phyloP scores from a whole-genome alignment of 2,113 vertebrate species.

The Cettia cetti region DNA sequence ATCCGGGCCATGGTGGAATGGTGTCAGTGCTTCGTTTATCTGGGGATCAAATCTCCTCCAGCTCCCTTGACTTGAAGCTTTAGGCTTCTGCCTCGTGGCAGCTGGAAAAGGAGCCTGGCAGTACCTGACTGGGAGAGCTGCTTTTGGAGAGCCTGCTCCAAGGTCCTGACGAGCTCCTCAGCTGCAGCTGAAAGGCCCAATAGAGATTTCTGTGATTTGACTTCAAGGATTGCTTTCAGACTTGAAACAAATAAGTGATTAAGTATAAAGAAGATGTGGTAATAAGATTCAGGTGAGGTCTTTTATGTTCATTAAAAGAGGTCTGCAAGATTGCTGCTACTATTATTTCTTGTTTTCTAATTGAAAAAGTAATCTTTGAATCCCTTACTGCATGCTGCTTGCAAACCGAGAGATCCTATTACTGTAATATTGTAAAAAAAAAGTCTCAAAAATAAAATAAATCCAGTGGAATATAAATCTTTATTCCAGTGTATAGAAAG shows the following conservation, averaged over 20 bases:
- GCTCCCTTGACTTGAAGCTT: not conserved
- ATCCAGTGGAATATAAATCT: not conserved
- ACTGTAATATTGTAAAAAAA: not conserved
- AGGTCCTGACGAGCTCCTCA: not conserved
- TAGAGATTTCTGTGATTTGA: not conserved
- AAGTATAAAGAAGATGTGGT: not conserved
- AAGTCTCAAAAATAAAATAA: slow-evolving; percentile 23
- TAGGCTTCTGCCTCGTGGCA: not conserved
- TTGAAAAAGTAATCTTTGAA: not conserved
- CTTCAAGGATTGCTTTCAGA: not conserved
- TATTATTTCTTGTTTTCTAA: not conserved
- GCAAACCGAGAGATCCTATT: not conserved
- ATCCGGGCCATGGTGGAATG: not conserved
- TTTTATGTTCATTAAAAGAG: not conserved
- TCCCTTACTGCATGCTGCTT: not conserved
- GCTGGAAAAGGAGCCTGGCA: not conserved
- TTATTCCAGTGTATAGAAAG: slow-evolving; percentile 6
- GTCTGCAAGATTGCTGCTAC: not conserved
- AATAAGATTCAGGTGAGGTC: slow-evolving; percentile 28
- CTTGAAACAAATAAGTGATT: not conserved
- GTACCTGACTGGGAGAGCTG: not conserved
- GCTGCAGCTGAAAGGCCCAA: not conserved
- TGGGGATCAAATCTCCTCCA: not conserved
- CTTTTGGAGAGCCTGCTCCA: not conserved
- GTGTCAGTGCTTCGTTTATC: not conserved